phyloP scores from a whole-genome alignment of 2,113 vertebrate species.

The Poecilia latipinna region DNA sequence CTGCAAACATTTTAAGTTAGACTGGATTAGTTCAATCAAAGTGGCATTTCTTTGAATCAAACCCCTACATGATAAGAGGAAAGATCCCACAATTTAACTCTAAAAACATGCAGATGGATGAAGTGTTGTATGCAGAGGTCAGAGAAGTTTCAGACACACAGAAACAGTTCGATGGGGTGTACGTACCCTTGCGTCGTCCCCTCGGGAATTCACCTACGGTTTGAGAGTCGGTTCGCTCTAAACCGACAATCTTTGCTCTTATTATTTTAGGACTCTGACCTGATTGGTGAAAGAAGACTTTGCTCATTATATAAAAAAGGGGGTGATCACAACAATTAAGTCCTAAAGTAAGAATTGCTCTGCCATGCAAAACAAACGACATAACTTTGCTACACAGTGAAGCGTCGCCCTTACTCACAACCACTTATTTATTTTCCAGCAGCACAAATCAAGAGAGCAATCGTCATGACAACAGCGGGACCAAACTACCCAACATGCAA shows the following conservation, averaged over 20 bases:
- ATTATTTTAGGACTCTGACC: conserved; percentile 99
- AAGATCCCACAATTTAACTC: conserved; percentile 15
- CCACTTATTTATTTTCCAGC: conserved; percentile 12
- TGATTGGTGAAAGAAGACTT: conserved; percentile 98
- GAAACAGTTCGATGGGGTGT: conserved; percentile 78
- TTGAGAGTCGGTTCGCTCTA: conserved; percentile 99
- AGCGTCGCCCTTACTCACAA: conserved; percentile 34
- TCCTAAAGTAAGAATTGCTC: conserved; percentile 34
- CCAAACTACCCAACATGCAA: conserved; percentile 71
- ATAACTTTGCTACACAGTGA: conserved; percentile 37
- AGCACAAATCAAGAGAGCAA: conserved; percentile 56
- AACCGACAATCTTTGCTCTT: conserved; percentile 97
- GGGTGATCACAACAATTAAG: conserved; percentile 62
- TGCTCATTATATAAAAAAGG: conserved; percentile 84
- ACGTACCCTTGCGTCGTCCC: conserved; percentile 97
- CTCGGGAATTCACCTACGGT: conserved; percentile 97
- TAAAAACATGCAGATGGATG: conserved; percentile 58
- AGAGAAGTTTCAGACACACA: conserved; percentile 58
- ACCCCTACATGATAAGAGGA: conserved; percentile 15
- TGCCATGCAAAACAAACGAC: conserved; percentile 77
- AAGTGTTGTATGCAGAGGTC: conserved; percentile 51
- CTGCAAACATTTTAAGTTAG: conserved; percentile 29
- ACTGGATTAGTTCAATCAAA: conserved; percentile 36
- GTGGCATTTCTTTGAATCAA: conserved; percentile 20
- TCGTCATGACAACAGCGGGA: conserved; percentile 74